Base-by-base conservation (phyloP, 2,113 vertebrate genomes). In the Triplophysa tibetana region DNA sequence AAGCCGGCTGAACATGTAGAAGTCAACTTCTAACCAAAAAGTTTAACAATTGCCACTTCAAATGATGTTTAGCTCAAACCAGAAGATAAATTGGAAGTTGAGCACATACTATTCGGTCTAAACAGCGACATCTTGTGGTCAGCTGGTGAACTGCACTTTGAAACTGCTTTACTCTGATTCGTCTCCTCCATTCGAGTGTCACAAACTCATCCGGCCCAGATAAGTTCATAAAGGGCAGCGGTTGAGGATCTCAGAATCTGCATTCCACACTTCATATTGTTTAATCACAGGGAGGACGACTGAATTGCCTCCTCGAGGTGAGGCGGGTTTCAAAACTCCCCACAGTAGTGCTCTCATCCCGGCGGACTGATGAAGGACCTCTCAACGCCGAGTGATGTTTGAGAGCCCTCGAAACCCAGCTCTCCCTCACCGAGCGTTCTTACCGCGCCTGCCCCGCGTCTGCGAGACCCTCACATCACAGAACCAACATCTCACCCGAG, bases 301-400 rank as follows among this genome's bases (percentile, higher is more conserved):
- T 74, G 73, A 85, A 80, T 65, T 72, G 74, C 10, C 81, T 79
- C 29, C 61, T 78, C 54, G 63, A 68, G 19, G 66, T 61, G 54
- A 14, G 73, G 66, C 23, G n/a, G 58, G 16, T 58, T 17, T 21
- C 19, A 58, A 21, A 21, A 7, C 8, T 58, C n/a, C 21, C 54
- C n/a, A 10, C 17, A 75, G 75, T 17, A 78, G 75, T 65, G 70
- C 64, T 75, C 56, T 78, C 70, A 52, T 54, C 29, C 60, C 21
- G 14, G 63, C 38, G 26, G 65, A 56, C 45, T 84, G 83, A 84
- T 84, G 75, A 84, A 84, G 69, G 75, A 84, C 65, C 80, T 84
- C 80, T 84, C 67, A 72, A 67, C 26, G 3, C 43, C 7, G 2
- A 79, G 60, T 48, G 60, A 64, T 29, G 33, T 62, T 76, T 33